Evolutionary conservation across 2,888 invertebrate genomes (phyloP).

Genomic region (Campopleginae sp.): DNA sequence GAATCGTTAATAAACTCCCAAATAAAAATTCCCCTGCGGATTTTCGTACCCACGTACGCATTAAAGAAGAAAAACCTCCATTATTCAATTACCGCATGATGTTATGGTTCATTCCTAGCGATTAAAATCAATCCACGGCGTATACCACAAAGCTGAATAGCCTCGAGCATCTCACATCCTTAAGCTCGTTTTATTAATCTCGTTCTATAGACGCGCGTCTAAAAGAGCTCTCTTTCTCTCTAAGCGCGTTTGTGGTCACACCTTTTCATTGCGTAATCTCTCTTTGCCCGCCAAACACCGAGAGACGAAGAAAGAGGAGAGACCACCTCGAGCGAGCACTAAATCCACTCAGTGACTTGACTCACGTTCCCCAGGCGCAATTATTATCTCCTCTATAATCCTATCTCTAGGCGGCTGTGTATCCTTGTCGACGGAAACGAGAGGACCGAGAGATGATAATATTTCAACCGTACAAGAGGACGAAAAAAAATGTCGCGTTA

Average conservation of each 20-base stretch:
- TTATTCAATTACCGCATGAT: background rate
- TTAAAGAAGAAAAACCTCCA: background rate
- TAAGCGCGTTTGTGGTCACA: constrained; percentile 48
- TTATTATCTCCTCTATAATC: constrained; percentile 61
- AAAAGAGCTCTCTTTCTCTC: constrained; percentile 26
- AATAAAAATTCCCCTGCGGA: background rate
- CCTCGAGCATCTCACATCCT: constrained; percentile 22
- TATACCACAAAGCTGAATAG: constrained; percentile 8
- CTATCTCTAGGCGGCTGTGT: constrained; percentile 25
- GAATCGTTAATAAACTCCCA: background rate
- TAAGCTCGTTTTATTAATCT: constrained; percentile 41
- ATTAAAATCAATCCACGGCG: constrained; percentile 17
- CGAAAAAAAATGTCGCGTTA: background rate
- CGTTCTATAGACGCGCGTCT: constrained; percentile 26
- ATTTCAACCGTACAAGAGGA: constrained; percentile 21
- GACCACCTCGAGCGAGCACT: constrained; percentile 40
- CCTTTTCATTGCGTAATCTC: constrained; percentile 64
- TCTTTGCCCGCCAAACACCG: constrained; percentile 19
- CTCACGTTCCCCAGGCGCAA: constrained; percentile 54
- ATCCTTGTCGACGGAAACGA: constrained; percentile 23
- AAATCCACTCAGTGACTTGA: constrained; percentile 53
- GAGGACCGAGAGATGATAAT: constrained; percentile 12
- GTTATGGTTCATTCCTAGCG: background rate
- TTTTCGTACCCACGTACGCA: background rate
- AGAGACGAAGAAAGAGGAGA: constrained; percentile 16